phyloP scores from a whole-genome alignment of 2,113 vertebrate genomes.

The Sebastes schlegelii region DNA sequence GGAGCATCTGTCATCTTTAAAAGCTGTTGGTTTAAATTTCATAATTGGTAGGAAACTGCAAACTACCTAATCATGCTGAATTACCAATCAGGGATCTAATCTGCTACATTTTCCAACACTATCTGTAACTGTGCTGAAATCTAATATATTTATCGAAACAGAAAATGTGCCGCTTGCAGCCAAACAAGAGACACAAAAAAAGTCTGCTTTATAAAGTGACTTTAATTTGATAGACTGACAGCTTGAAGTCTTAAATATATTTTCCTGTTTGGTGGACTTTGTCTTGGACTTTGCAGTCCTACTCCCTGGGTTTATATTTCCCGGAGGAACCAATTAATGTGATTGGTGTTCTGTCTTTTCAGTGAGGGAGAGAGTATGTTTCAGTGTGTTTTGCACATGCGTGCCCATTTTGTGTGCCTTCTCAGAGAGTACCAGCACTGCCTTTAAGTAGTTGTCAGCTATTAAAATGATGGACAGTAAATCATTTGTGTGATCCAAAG shows the following conservation, averaged over 20 bases:
- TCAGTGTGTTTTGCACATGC: conserved; percentile 18
- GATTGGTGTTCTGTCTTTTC: conserved; percentile 72
- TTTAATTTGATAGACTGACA: conserved; percentile 52
- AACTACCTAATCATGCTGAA: conserved; percentile 57
- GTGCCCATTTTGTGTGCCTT: conserved; percentile 26
- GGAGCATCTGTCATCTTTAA: conserved; percentile 55
- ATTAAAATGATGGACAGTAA: conserved; percentile 17
- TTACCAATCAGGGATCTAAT: conserved; percentile 62
- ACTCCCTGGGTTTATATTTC: conserved; percentile 66
- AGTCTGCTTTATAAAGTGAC: conserved; percentile 17
- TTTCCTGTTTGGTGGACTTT: conserved; percentile 51
- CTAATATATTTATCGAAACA: conserved; percentile 50
- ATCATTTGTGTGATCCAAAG: conserved; percentile 2
- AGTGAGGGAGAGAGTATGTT: conserved; percentile 33
- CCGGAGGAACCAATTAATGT: conserved; percentile 81
- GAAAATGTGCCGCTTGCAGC: conserved; percentile 12
- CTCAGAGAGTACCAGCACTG: background rate
- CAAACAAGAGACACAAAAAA: conserved; percentile 2
- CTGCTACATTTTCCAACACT: conserved; percentile 32
- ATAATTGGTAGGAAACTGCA: conserved; percentile 57
- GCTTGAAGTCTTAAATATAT: conserved; percentile 52
- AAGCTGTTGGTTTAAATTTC: conserved; percentile 50
- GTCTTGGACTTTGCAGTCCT: conserved; percentile 59
- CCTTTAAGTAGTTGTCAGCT: background rate
- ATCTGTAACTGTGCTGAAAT: conserved; percentile 41